These are phyloP conservation scores for Betta splendens DNA, from an alignment of 2,797 vertebrate genomes.

Conservation along the genomic window DNA sequence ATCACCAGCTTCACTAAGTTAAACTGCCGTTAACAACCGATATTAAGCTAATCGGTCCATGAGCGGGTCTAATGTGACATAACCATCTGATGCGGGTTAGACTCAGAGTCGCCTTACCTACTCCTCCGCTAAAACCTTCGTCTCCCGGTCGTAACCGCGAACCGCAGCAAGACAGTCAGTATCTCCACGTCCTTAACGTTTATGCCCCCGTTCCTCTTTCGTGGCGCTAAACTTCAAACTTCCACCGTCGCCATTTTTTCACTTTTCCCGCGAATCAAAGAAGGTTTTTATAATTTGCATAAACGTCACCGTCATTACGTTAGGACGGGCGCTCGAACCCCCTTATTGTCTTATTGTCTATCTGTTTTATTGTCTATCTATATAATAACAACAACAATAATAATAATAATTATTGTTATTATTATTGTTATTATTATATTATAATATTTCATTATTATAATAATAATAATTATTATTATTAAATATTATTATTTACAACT, in stretches of 20 bases:
- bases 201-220: constrained; percentile 10
- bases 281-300: constrained; percentile 24
- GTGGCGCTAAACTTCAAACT: constrained; percentile 66
- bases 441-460: too few species aligned
- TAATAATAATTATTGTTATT: too few species aligned
- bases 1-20: not conserved
- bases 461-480: too few species aligned
- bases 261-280: constrained; percentile 71
- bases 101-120: too few species aligned
- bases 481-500: too few species aligned
- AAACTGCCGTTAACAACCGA: not conserved
- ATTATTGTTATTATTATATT: too few species aligned
- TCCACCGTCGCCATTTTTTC: constrained; percentile 66
- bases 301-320: constrained; percentile 28
- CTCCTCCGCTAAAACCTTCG: not conserved
- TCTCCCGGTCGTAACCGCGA: not conserved
- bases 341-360: too few species aligned
- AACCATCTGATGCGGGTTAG: too few species aligned
- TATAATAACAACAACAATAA: too few species aligned
- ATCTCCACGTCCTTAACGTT: not conserved
- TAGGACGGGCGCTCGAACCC: not conserved
- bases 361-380: too few species aligned
- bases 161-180: not conserved
- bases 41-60: too few species aligned
- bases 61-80: too few species aligned